These are phyloP conservation scores for Euplexia lucipara DNA, from an alignment of 2,888 invertebrate genomes.

Conservation along the genomic window DNA sequence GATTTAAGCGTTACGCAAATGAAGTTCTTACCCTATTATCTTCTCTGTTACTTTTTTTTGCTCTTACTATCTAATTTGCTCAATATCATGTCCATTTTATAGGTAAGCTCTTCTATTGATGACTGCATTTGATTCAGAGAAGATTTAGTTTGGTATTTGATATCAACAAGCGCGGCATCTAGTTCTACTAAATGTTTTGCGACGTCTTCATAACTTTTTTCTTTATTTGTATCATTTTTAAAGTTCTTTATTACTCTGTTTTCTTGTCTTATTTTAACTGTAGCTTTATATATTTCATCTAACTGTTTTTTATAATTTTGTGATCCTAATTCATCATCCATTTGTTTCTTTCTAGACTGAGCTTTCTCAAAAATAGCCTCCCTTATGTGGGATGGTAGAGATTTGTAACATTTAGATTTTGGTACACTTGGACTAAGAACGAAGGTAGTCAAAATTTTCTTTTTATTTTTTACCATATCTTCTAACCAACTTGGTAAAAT, in stretches of 20 bases:
- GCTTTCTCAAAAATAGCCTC: constrained; percentile 83
- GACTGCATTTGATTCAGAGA: constrained; percentile 32
- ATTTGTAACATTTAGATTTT: constrained; percentile 64
- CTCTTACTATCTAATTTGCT: constrained; percentile 36
- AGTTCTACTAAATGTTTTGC: constrained; percentile 22
- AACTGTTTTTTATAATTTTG: constrained; percentile 69
- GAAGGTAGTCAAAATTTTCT: constrained; percentile 39
- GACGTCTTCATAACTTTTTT: constrained; percentile 16
- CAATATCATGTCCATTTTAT: constrained; percentile 45
- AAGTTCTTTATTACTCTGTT: constrained; percentile 2
- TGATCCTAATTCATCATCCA: constrained; percentile 75
- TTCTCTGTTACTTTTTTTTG: background rate
- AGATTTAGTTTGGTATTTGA: constrained; percentile 29
- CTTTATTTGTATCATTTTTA: background rate
- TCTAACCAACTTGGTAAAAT: constrained; percentile 53
- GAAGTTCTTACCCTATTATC: background rate
- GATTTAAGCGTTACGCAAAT: too few relatives aligned
- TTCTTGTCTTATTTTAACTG: constrained; percentile 36
- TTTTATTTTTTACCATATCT: constrained; percentile 36
- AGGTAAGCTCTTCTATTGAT: constrained; percentile 30
- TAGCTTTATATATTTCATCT: constrained; percentile 58
- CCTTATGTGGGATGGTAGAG: constrained; percentile 77
- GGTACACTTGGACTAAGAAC: constrained; percentile 49
- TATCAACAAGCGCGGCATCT: constrained; percentile 17
- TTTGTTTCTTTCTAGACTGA: constrained; percentile 75